phyloP scores from a whole-genome alignment of 2,113 vertebrate species.

The Myrmecobius fasciatus region DNA sequence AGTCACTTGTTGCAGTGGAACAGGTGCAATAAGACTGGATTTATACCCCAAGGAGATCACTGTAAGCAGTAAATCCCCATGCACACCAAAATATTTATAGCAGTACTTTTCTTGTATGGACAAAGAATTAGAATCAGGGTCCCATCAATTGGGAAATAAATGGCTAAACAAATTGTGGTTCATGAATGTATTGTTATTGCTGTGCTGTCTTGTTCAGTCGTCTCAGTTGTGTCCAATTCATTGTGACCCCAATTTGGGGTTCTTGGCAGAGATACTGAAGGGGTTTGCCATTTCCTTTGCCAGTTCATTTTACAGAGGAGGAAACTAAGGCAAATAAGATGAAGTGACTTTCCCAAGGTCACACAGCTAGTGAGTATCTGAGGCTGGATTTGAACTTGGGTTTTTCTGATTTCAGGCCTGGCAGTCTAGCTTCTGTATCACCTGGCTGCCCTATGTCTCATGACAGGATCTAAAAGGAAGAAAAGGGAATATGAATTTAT shows the following conservation, averaged over 20 bases:
- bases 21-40: background rate
- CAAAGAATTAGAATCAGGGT: background rate
- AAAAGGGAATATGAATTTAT: too few relatives aligned
- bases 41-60: background rate
- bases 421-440: too few relatives aligned
- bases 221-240: background rate
- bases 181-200: background rate
- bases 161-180: background rate
- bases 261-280: background rate
- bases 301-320: background rate
- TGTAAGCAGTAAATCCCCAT: background rate
- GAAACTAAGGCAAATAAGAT: background rate
- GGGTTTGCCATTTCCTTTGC: background rate
- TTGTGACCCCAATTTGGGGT: background rate
- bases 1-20: background rate
- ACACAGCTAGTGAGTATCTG: background rate
- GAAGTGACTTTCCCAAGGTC: background rate
- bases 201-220: background rate
- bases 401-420: background rate
- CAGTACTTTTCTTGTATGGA: background rate
- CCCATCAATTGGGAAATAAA: background rate
- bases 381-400: background rate
- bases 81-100: background rate
- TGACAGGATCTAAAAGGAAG: too few relatives aligned
- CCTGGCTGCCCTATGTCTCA: background rate